Conservation (phyloP, 2,113 vertebrate genomes). For the Sula dactylatra region DNA sequence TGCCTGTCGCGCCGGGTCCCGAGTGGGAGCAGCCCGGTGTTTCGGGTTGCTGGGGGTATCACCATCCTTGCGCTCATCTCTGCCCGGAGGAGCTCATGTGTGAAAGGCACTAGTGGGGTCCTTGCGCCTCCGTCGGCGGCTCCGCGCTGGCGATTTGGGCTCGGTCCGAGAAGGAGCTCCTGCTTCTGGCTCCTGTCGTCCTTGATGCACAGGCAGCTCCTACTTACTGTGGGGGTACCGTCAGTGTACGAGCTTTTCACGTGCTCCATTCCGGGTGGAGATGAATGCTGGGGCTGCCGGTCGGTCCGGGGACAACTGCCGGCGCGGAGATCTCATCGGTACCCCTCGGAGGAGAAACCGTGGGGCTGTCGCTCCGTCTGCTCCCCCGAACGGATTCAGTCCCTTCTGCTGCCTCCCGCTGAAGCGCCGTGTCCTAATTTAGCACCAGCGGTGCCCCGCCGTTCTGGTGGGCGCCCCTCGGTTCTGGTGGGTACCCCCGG, state of each 20-base stretch:
- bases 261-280: neutral
- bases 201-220: neutral
- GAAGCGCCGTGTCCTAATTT: neutral
- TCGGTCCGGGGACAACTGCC: neutral
- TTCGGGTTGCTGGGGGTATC: neutral
- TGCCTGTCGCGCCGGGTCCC: neutral
- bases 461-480: neutral
- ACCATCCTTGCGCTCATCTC: neutral
- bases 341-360: neutral
- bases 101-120: neutral
- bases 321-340: accelerated
- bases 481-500: neutral
- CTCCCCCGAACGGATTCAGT: neutral
- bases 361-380: neutral
- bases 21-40: neutral
- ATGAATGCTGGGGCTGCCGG: neutral
- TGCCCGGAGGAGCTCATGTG: neutral
- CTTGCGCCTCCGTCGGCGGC: too few species aligned
- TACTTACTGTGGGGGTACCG: accelerated
- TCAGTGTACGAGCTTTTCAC: neutral
- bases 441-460: neutral
- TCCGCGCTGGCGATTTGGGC: neutral
- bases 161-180: neutral
- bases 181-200: neutral
- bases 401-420: neutral